A percentile compares a stretch with the other conserved stretches of the same genome.
These are phyloP conservation scores for Chauna torquata DNA, from an alignment of 2,113 vertebrate genomes.

Conservation along the genomic window DNA sequence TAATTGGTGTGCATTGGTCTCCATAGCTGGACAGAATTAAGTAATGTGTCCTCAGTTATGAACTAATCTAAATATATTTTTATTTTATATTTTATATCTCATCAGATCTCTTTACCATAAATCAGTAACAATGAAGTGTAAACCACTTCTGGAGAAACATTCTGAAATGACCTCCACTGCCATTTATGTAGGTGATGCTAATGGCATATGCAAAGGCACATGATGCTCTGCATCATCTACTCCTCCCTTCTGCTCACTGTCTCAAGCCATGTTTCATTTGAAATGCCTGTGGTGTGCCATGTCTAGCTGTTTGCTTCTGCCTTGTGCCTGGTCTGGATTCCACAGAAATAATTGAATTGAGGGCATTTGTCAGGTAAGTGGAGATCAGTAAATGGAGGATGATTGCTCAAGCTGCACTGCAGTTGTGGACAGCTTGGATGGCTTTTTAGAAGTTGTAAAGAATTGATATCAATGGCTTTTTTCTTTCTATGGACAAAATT, in stretches of 20 bases:
- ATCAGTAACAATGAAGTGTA: not conserved
- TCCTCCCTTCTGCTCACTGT: not conserved
- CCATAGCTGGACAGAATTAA: not conserved
- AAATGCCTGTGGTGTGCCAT: not conserved
- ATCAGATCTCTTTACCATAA: not conserved
- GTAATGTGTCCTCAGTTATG: not conserved
- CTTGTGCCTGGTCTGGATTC: not conserved
- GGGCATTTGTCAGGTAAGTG: not conserved
- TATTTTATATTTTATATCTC: too few species aligned
- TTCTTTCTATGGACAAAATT: not conserved
- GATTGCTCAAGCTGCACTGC: not conserved
- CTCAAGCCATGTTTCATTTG: not conserved
- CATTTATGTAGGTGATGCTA: not conserved
- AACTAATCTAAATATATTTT: too few species aligned
- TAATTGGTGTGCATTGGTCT: not conserved
- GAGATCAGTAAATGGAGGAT: not conserved
- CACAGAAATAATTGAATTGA: accelerated
- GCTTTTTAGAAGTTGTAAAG: not conserved
- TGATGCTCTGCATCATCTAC: not conserved
- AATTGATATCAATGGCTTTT: not conserved
- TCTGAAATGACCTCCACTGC: not conserved
- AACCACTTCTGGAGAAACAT: not conserved
- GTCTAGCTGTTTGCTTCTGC: not conserved
- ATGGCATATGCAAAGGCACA: not conserved
- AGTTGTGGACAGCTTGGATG: not conserved